These are phyloP conservation scores for Tretioscincus oriximinensis DNA, from an alignment of 2,113 vertebrate species.

Conservation along the genomic window DNA sequence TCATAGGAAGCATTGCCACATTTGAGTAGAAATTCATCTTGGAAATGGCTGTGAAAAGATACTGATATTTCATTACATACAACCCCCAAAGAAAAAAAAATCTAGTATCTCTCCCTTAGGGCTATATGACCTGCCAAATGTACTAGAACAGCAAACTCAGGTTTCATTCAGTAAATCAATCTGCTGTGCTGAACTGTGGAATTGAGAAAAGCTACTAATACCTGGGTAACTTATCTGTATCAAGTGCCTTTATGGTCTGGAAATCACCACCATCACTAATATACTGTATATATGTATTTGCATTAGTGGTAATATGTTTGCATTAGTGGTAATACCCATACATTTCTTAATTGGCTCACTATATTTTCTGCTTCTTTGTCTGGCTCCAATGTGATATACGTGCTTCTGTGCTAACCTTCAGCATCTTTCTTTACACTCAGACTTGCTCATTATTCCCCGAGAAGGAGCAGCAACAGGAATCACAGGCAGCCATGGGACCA, in stretches of 20 bases:
- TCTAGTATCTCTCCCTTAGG: background rate
- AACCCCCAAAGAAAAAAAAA: background rate
- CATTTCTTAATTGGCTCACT: background rate
- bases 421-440: constrained; percentile 12
- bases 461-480: constrained; percentile 23
- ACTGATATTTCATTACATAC: background rate
- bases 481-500: constrained; percentile 13
- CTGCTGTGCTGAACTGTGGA: background rate
- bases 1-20: background rate
- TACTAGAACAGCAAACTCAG: background rate
- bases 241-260: background rate
- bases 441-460: constrained; percentile 24
- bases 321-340: background rate
- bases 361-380: background rate
- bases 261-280: background rate
- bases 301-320: background rate
- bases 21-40: constrained; percentile 21
- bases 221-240: constrained; percentile 10
- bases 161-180: background rate
- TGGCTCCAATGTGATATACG: constrained; percentile 25
- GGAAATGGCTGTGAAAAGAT: constrained; percentile 20
- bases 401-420: constrained; percentile 42
- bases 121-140: background rate
- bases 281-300: background rate
- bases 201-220: background rate